Conservation (phyloP, 1,140 invertebrate species). For the Nephila pilipes region DNA sequence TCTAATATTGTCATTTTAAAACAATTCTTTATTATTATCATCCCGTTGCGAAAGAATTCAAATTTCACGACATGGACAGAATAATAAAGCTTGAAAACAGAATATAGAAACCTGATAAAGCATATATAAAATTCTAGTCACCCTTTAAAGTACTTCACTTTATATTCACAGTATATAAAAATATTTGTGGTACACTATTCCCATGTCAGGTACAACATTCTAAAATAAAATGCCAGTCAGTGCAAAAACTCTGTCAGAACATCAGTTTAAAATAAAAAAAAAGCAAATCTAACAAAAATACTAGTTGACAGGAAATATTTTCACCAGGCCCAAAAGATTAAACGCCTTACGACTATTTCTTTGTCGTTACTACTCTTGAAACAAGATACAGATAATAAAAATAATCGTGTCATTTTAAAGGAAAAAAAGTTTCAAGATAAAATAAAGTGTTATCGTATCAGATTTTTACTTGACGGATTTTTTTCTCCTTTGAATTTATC, state of each 20-base stretch:
- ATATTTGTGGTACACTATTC: too few species aligned
- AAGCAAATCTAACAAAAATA: not conserved
- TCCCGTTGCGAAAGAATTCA: too few species aligned
- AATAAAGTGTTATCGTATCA: not conserved
- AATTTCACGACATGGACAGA: too few species aligned
- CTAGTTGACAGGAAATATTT: constrained; percentile 1
- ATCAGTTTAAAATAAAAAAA: constrained; percentile 4
- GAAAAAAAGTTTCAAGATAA: not conserved
- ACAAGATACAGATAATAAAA: constrained; percentile 23
- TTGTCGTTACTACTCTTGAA: constrained; percentile 3
- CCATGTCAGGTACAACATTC: not conserved
- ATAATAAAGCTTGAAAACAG: too few species aligned
- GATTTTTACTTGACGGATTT: not conserved
- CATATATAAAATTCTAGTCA: too few species aligned
- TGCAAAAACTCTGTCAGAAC: not conserved
- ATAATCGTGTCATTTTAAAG: not conserved
- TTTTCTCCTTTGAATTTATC: too few species aligned
- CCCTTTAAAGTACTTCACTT: too few species aligned
- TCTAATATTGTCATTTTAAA: too few species aligned
- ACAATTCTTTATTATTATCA: too few species aligned
- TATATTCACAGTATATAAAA: too few species aligned
- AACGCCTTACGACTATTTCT: not conserved
- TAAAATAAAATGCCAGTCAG: constrained; percentile 1
- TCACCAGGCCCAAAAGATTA: constrained; percentile 19
- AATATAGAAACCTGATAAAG: too few species aligned